Evolutionary conservation across 2,888 invertebrate genomes (phyloP), one percentile per base, ranked within the genome.

Genomic region (Platycheirus albimanus): DNA sequence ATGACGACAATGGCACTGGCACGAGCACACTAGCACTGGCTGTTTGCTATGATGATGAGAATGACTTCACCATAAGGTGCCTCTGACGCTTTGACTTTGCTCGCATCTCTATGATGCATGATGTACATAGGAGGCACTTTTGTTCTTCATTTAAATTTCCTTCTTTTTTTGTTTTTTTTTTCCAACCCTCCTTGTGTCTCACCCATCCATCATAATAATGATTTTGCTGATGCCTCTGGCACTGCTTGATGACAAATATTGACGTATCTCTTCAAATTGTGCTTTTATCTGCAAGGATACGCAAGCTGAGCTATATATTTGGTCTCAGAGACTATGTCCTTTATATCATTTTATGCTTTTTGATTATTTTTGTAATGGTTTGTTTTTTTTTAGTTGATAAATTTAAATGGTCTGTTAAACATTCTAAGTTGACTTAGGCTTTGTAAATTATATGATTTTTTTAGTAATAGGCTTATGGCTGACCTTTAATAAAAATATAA

Each of bases 201-300:
- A 61, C 20, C 49, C 56, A 28, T 58, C 15, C 38, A 28, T 41
- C 56, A 41, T 24, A 10, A 24, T 63, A 77, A 77, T 77, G 77
- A 77, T 69, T 71, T 83, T 54, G 72, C 67, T 77, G 71, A 71
- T 72, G 71, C 70, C 71, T n/a, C n/a, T 64, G 67, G 51, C 67
- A 56, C 43, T 63, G 77, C 71, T 77, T 66, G 71, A 83, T 67
- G 79, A 64, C 79, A 85, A 85, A 85, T 85, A 85, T 85, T 85
- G 75, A 85, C 85, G 76, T 79, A 67, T 81, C 72, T 51, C 85
- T 85, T 76, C 72, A 85, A 66, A 79, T 75, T 80, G 74, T 71
- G 71, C 77, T 84, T 84, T 84, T 84, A 84, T 84, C 79, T 84
- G 71, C 71, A 28, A 67, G 80, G 56, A 69, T 61, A 41, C 47